phyloP scores from a whole-genome alignment of 2,888 invertebrate genomes.

The Sphinx pinastri region DNA sequence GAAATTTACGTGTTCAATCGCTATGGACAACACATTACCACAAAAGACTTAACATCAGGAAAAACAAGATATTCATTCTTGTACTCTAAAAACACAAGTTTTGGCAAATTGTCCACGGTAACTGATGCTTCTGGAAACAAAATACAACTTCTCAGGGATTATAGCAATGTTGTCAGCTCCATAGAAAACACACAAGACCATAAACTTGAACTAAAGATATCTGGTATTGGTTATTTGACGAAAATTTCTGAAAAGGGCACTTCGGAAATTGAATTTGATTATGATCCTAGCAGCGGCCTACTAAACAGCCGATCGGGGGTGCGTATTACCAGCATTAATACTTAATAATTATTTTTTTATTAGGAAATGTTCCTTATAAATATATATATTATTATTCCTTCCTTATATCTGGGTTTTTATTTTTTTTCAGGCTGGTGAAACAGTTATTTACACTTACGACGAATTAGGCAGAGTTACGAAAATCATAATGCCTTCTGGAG shows the following conservation, averaged over 20 bases:
- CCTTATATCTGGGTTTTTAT: slow-evolving; percentile 9
- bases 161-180: slow-evolving; percentile 95
- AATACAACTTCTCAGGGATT: slow-evolving; percentile 95
- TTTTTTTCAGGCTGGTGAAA: slow-evolving; percentile 88
- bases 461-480: slow-evolving; percentile 93
- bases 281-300: slow-evolving; percentile 94
- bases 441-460: slow-evolving; percentile 96
- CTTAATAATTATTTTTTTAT: background rate
- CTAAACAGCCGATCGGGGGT: slow-evolving; percentile 93
- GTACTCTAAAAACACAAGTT: slow-evolving; percentile 98
- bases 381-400: too few relatives aligned
- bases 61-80: slow-evolving; percentile 97
- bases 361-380: background rate
- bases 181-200: slow-evolving; percentile 97
- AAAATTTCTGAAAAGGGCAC: slow-evolving; percentile 94
- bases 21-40: slow-evolving; percentile 97
- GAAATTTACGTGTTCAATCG: slow-evolving; percentile 97
- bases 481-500: slow-evolving; percentile 95
- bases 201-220: slow-evolving; percentile 95
- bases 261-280: slow-evolving; percentile 94
- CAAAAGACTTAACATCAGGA: slow-evolving; percentile 97
- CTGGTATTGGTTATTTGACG: slow-evolving; percentile 95
- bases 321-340: slow-evolving; percentile 52
- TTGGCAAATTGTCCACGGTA: slow-evolving; percentile 96
- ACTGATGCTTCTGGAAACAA: slow-evolving; percentile 97